phyloP scores from a whole-genome alignment of 2,888 invertebrate genomes.

The Monochamus alternatus region DNA sequence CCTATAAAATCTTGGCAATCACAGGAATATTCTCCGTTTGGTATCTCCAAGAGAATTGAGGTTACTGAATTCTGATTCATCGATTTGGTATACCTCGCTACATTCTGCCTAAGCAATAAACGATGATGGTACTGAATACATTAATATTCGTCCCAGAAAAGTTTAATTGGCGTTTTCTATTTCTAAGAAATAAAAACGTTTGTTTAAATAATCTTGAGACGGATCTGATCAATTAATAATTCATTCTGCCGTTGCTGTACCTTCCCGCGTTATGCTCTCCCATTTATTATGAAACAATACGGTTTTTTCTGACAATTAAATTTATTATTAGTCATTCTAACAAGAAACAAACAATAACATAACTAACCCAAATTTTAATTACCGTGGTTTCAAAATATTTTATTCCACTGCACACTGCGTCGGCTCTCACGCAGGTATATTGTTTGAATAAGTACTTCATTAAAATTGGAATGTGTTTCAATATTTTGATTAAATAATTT shows the following conservation, averaged over 20 bases:
- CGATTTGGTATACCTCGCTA: conserved; percentile 21
- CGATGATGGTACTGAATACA: too few relatives aligned
- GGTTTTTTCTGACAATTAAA: conserved; percentile 31
- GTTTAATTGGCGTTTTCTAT: too few relatives aligned
- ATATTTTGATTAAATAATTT: background rate
- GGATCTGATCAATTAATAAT: conserved; percentile 20
- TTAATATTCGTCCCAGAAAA: too few relatives aligned
- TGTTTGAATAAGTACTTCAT: background rate
- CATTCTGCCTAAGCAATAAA: background rate
- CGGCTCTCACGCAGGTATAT: background rate
- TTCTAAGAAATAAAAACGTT: too few relatives aligned
- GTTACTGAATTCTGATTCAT: conserved; percentile 47
- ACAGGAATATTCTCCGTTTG: conserved; percentile 45
- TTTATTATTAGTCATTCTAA: conserved; percentile 25
- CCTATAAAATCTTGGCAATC: conserved; percentile 62
- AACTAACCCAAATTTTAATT: conserved; percentile 37
- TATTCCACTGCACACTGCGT: background rate
- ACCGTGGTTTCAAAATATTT: conserved; percentile 27
- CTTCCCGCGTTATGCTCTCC: conserved; percentile 9
- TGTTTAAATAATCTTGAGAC: background rate
- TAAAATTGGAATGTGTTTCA: background rate
- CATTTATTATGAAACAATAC: conserved; percentile 26
- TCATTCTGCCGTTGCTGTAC: conserved; percentile 25
- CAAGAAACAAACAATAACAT: conserved; percentile 21
- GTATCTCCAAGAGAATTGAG: conserved; percentile 46